phyloP scores from a whole-genome alignment of 2,888 invertebrate species.

The Rugalucina vietnamica region DNA sequence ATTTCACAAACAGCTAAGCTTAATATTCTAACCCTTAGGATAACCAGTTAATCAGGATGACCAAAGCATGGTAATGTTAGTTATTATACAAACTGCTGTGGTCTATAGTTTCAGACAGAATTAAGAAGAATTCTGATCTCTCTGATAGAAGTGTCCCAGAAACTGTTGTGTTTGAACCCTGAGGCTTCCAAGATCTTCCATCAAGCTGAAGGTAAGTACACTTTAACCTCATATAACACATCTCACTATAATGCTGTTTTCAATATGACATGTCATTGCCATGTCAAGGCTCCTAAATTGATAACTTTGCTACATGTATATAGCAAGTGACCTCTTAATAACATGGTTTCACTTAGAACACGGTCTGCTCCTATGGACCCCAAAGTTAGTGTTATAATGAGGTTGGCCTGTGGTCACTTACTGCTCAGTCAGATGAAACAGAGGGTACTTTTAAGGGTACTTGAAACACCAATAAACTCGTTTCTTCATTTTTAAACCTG shows the following conservation, averaged over 20 bases:
- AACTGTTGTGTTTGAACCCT: slow-evolving; percentile 83
- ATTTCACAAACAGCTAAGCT: too few species aligned
- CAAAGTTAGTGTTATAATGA: too few species aligned
- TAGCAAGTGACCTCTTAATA: too few species aligned
- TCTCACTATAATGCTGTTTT: too few species aligned
- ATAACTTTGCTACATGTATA: too few species aligned
- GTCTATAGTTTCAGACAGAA: slow-evolving; percentile 87
- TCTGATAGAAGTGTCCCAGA: slow-evolving; percentile 87
- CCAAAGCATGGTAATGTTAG: background rate
- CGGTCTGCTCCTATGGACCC: too few species aligned
- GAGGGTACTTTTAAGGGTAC: background rate
- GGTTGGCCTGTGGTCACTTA: background rate
- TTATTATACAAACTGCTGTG: slow-evolving; percentile 6
- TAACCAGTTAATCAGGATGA: too few species aligned
- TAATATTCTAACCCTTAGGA: too few species aligned
- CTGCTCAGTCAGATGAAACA: background rate
- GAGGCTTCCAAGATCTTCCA: slow-evolving; percentile 83
- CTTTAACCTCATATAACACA: too few species aligned
- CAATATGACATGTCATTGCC: background rate
- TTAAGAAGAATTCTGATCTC: slow-evolving; percentile 89
- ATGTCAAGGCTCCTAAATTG: background rate
- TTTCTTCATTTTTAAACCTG: too few species aligned
- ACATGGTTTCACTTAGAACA: too few species aligned
- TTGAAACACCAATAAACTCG: too few species aligned
- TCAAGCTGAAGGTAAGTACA: slow-evolving; percentile 80